Conservation (phyloP, 35 echinoderm and acorn worm species). For the Heliocidaris tuberculata region DNA sequence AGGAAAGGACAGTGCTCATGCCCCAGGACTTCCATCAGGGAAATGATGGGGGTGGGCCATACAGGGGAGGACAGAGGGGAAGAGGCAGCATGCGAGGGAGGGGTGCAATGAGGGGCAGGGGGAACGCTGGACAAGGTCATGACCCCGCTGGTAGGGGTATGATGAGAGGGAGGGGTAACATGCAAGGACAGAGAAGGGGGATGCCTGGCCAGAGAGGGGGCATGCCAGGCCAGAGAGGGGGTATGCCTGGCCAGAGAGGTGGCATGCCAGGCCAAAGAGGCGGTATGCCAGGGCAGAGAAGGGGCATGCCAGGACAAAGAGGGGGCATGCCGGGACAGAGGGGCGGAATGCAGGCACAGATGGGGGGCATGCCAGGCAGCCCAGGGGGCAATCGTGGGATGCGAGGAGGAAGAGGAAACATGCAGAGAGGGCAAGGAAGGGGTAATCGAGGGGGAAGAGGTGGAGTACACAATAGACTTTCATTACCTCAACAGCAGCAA, state of each 20-base stretch:
- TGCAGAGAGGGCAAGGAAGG: constrained; percentile 7
- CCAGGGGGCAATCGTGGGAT: not conserved
- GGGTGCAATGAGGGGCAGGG: not conserved
- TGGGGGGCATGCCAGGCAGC: not conserved
- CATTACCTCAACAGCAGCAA: not conserved
- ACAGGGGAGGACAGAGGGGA: not conserved
- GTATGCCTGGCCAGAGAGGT: not conserved
- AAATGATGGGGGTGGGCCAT: not conserved
- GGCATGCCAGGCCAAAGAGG: not conserved
- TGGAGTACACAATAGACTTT: constrained; percentile 12
- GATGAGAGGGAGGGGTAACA: not conserved
- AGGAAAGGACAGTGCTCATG: constrained; percentile 7
- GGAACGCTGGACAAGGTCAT: not conserved
- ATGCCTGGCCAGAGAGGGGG: not conserved
- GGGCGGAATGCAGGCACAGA: not conserved
- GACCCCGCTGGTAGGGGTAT: not conserved
- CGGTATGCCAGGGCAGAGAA: not conserved
- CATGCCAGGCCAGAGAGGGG: not conserved
- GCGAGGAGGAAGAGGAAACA: not conserved
- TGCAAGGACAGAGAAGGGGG: not conserved
- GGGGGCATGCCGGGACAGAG: not conserved
- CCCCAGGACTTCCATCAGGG: not conserved
- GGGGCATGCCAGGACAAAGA: not conserved
- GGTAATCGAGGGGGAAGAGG: constrained; percentile 7
- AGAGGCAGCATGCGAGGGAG: not conserved